Conservation (phyloP, 2,113 vertebrate genomes). For the Gobiocypris rarus region DNA sequence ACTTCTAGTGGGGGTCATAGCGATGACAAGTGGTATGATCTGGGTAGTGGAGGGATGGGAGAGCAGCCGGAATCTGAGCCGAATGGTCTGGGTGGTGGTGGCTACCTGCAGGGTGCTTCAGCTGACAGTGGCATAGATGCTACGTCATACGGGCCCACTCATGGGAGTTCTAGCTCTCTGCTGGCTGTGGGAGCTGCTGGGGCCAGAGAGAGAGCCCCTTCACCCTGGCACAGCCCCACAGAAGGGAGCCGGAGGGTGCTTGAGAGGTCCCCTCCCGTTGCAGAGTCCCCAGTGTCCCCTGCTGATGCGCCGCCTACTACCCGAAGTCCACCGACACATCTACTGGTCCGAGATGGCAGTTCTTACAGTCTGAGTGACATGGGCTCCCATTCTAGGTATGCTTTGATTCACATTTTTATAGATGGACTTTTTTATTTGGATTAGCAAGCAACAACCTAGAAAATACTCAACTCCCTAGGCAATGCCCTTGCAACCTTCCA, state of each 20-base stretch:
- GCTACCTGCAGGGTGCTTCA: conserved; percentile 92
- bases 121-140: conserved; percentile 95
- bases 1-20: conserved; percentile 92
- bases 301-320: conserved; percentile 81
- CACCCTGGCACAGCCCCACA: conserved; percentile 92
- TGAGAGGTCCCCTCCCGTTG: conserved; percentile 81
- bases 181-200: conserved; percentile 81
- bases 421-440: neutral
- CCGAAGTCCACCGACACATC: conserved; percentile 84
- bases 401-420: neutral
- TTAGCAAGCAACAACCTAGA: neutral
- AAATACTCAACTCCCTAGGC: neutral
- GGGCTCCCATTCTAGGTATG: conserved; percentile 87
- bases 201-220: conserved; percentile 80
- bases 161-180: conserved; percentile 85
- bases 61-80: conserved; percentile 79
- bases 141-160: conserved; percentile 87
- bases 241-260: conserved; percentile 87
- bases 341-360: conserved; percentile 89
- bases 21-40: conserved; percentile 96
- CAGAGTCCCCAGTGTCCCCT: conserved; percentile 83
- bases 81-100: conserved; percentile 85
- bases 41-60: conserved; percentile 72
- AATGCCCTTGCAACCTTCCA: no score
- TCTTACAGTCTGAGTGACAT: conserved; percentile 89